A percentile compares a stretch with the other conserved stretches of the same genome.
phyloP scores from a whole-genome alignment of 1,140 invertebrate genomes.

The Acromyrmex charruanus region DNA sequence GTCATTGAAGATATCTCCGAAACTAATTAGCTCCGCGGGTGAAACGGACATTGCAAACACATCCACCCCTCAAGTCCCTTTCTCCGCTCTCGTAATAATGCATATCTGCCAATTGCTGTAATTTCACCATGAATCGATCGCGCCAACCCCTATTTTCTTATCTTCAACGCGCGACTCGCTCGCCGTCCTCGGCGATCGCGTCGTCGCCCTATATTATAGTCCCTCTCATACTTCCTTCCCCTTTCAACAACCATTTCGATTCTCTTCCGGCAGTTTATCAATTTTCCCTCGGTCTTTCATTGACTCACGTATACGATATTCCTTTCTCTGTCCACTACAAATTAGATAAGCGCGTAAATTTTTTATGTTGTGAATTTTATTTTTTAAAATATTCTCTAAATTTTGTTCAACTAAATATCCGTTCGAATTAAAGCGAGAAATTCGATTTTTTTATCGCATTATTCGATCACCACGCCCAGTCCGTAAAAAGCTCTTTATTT shows the following conservation, averaged over 20 bases:
- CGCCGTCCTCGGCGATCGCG: conserved; percentile 25
- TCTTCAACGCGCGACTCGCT: conserved; percentile 47
- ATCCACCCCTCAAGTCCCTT: background rate
- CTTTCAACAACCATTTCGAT: conserved; percentile 43
- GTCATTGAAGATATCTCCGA: conserved; percentile 62
- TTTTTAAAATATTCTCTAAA: background rate
- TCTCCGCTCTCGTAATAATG: conserved; percentile 40
- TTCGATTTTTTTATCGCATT: conserved; percentile 24
- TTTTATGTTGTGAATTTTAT: background rate
- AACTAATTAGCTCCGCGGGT: conserved; percentile 59
- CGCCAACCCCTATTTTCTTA: conserved; percentile 50
- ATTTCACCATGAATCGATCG: conserved; percentile 43
- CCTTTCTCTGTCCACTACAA: background rate
- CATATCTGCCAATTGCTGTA: conserved; percentile 55
- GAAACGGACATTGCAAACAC: conserved; percentile 55
- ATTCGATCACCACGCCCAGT: background rate
- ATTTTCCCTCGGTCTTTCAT: conserved; percentile 47
- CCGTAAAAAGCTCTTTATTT: background rate
- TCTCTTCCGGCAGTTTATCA: conserved; percentile 59
- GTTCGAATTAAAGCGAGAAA: background rate
- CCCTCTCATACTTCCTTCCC: conserved; percentile 19
- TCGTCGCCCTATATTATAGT: conserved; percentile 38
- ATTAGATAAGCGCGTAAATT: background rate
- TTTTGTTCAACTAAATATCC: background rate
- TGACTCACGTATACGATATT: background rate